phyloP scores from a whole-genome alignment of 1,140 invertebrate species.

The Orius insidiosus region DNA sequence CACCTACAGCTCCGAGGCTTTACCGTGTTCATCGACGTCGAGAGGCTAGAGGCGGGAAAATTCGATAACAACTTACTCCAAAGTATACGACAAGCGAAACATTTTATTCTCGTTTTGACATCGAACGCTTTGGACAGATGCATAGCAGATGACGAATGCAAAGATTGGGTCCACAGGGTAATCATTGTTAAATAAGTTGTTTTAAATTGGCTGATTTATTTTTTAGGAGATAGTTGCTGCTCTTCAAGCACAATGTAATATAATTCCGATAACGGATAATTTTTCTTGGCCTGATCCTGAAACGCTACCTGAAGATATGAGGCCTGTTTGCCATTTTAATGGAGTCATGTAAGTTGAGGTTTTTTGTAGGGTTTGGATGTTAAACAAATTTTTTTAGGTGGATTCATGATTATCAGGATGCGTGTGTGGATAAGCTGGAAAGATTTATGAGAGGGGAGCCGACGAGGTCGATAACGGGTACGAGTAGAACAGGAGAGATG shows the following conservation, averaged over 20 bases:
- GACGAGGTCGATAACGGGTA: not conserved
- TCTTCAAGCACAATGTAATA: slow-evolving; percentile 88
- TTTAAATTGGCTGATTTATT: not conserved
- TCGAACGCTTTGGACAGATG: slow-evolving; percentile 89
- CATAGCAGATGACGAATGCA: slow-evolving; percentile 76
- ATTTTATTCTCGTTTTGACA: slow-evolving; percentile 91
- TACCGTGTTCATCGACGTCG: slow-evolving; percentile 90
- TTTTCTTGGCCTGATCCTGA: slow-evolving; percentile 92
- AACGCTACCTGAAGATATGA: slow-evolving; percentile 89
- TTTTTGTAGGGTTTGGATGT: not conserved
- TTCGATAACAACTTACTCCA: slow-evolving; percentile 96
- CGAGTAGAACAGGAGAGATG: slow-evolving; percentile 23
- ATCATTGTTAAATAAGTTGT: slow-evolving; percentile 23
- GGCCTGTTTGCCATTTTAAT: slow-evolving; percentile 87
- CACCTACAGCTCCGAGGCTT: slow-evolving; percentile 89
- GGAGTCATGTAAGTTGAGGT: slow-evolving; percentile 48
- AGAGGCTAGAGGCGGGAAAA: slow-evolving; percentile 88
- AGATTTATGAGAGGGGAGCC: slow-evolving; percentile 53
- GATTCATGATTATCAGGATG: slow-evolving; percentile 99
- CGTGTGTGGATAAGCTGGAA: slow-evolving; percentile 96
- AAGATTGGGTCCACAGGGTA: slow-evolving; percentile 98
- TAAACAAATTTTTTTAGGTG: slow-evolving; percentile 37
- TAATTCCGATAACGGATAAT: slow-evolving; percentile 96
- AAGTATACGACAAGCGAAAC: slow-evolving; percentile 89
- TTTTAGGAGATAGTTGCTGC: slow-evolving; percentile 89